Evolutionary conservation across 1,140 invertebrate genomes (phyloP).

Genomic region (Euwallacea fornicatus): DNA sequence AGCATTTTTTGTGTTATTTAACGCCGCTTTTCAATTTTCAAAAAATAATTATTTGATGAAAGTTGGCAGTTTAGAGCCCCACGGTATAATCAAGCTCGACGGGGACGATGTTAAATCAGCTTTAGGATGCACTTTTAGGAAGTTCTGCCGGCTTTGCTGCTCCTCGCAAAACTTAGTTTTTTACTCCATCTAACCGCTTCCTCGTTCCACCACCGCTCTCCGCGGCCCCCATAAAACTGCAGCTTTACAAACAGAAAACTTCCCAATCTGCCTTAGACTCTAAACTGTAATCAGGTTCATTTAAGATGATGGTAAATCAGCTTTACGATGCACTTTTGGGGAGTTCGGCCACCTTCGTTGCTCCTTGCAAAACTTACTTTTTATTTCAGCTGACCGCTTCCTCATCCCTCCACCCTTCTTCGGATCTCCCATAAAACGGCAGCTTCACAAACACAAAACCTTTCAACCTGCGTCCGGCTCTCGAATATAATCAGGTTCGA

Average conservation of each 20-base stretch:
- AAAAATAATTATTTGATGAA: too few species aligned
- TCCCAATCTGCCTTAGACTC: conserved; percentile 7
- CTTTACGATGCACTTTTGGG: conserved; percentile 7
- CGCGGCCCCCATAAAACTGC: not conserved
- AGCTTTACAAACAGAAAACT: conserved; percentile 21
- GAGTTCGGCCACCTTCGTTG: not conserved
- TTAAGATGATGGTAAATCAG: conserved; percentile 18
- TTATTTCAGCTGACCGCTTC: too few species aligned
- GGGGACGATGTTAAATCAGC: conserved; percentile 21
- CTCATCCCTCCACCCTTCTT: not conserved
- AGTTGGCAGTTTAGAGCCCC: too few species aligned
- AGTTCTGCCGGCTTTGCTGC: conserved; percentile 4
- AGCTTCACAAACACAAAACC: conserved; percentile 25
- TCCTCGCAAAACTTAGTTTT: not conserved
- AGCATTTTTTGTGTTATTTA: too few species aligned
- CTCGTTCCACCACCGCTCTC: not conserved
- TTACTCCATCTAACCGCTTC: too few species aligned
- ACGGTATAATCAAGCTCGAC: conserved; percentile 23
- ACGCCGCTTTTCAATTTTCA: too few species aligned
- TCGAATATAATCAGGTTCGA: conserved; percentile 20
- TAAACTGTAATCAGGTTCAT: conserved; percentile 14
- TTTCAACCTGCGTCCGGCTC: conserved; percentile 13
- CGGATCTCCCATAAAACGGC: not conserved
- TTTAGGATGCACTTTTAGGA: conserved; percentile 8
- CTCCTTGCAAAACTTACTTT: too few species aligned